Evolutionary conservation across 2,888 invertebrate species (phyloP), one percentile per base, ranked within the genome.

Genomic region (Acronicta aceris): DNA sequence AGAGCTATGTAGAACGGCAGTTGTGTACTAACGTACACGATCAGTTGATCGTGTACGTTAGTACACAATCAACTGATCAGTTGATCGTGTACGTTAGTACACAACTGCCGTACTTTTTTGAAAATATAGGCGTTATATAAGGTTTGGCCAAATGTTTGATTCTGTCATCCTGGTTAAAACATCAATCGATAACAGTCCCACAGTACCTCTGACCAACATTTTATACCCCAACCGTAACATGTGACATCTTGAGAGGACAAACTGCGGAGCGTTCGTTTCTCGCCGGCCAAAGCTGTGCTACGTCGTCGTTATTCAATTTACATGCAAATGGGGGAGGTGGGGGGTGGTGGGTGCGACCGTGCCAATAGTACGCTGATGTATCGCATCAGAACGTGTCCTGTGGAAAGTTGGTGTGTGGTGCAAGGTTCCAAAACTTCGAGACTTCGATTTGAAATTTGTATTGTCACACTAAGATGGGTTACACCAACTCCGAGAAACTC

Each of bases 271-370:
- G 83, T 80, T 81, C 80, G 81, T 82, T 84, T 73, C 78, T 72
- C 78, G 78, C 70, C 82, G 85, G 81, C 87, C 86, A 84, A 86
- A 87, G 89, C 88, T 85, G 84, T 82, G 88, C 88, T 85, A 85
- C 89, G 88, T 86, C 88, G 86, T 83, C 90, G 92, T 94, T 94
- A 94, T 95, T 95, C 95, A 95, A 95, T 95, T 93, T 94, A 94
- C 93, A 95, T 95, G 94, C 93, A 95, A 95, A 95, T 93, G 85
- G 85, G 80, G 78, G 78, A 78, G 69, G 73, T 68, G 69, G 67
- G 70, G 52, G 59, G 53, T 0, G 12, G 58, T 59, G 77, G 71
- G 79, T 78, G 80, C 69, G 82, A 88, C 87, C 86, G 85, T 89
- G 90, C 89, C 92, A 90, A 92, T 92, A 89, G 88, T 87, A 87